Conservation (phyloP, 2,888 invertebrate genomes). For the Diarsia brunnea region DNA sequence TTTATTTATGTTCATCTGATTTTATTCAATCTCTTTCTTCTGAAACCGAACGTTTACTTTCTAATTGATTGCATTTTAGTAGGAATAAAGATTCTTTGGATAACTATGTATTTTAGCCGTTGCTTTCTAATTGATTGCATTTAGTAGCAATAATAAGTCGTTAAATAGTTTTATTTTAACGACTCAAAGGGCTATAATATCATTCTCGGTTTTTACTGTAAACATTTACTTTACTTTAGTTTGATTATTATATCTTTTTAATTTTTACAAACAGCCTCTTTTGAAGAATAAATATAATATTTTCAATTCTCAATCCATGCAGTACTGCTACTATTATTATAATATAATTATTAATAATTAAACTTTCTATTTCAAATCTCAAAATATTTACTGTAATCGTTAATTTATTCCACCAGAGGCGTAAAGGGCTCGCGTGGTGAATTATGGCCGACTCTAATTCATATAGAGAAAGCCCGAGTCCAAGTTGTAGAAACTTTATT, state of each 20-base stretch:
- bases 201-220: not conserved
- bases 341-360: not conserved
- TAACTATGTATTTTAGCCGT: too few species aligned
- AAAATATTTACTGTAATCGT: constrained; percentile 10
- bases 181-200: not conserved
- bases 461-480: not conserved
- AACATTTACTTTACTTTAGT: not conserved
- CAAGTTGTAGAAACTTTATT: not conserved
- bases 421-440: not conserved
- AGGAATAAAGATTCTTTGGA: too few species aligned
- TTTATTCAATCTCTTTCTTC: not conserved
- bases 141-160: not conserved
- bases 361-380: not conserved
- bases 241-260: too few species aligned
- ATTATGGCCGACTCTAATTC: not conserved
- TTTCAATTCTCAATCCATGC: constrained; percentile 34
- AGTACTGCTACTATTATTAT: constrained; percentile 19
- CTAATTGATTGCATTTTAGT: not conserved
- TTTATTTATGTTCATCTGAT: not conserved
- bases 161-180: not conserved
- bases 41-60: not conserved
- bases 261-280: not conserved
- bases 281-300: constrained; percentile 28
- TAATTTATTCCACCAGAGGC: constrained; percentile 5
- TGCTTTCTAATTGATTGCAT: not conserved